Evolutionary conservation across 2,113 vertebrate genomes (phyloP).

Genomic region (Hylia prasina): DNA sequence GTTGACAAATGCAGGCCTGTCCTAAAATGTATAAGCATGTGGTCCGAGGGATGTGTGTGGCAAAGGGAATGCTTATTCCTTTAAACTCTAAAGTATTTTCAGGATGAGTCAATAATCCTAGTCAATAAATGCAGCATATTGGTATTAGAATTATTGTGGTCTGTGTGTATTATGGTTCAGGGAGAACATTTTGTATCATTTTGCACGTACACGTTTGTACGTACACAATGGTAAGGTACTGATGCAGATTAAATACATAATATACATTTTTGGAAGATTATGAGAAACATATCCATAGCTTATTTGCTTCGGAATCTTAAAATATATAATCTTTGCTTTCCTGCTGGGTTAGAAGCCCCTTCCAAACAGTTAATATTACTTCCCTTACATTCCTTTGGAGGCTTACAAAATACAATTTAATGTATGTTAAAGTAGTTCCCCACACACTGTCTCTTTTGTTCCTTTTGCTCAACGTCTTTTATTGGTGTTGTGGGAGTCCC

Average conservation of each 20-base stretch:
- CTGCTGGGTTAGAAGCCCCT: not conserved
- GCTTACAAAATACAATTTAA: not conserved
- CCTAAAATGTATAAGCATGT: not conserved
- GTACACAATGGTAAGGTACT: not conserved
- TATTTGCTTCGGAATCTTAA: constrained; percentile 4
- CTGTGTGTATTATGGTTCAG: not conserved
- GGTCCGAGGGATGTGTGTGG: not conserved
- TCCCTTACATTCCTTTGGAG: constrained; percentile 20
- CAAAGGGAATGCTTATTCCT: not conserved
- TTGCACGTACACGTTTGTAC: not conserved
- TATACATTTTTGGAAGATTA: not conserved
- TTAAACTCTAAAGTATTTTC: not conserved
- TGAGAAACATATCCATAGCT: not conserved
- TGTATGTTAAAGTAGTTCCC: not conserved
- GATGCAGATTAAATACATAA: not conserved
- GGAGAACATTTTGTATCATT: not conserved
- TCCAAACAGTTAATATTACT: constrained; percentile 22
- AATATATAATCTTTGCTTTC: not conserved
- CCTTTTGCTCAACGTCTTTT: not conserved
- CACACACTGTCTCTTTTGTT: not conserved
- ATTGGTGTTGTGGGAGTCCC: not conserved
- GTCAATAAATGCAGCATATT: not conserved
- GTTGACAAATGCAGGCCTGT: not conserved
- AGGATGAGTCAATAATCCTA: not conserved
- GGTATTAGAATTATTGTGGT: not conserved